Base-by-base conservation (phyloP, 1,140 invertebrate genomes). In the Zaprionus taronus region DNA sequence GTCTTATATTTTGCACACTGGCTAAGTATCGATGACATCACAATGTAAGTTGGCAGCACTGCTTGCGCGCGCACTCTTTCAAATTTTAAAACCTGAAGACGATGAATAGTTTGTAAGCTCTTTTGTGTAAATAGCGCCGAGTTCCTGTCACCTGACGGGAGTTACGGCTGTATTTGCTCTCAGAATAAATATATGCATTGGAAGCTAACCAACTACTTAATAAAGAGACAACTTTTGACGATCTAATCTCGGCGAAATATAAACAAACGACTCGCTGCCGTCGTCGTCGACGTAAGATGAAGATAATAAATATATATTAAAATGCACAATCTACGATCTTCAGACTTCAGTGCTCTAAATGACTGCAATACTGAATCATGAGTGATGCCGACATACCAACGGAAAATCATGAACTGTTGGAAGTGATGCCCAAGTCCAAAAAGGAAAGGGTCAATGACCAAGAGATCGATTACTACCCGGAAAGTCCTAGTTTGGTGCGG, bases 401-500 rank as follows among this genome's bases (percentile, higher is more conserved):
- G 5, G 75, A 75, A 56, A 61, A 69, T 14, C 63, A 64, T 9
- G 49, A 87, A 14, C 87, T 91, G 28, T 80, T 91, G 85, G 90
- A 86, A 5, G 86, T 91, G 7, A 84, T 89, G 36, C 83, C 91
- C 5, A 81, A 80, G 41, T 77, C 83, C 7, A 86, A 91, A 51
- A 90, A 91, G 57, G 90, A 92, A 65, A 81, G 60, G 36, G 69
- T 91, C 31, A 77, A 85, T 47, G 83, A 83, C 28, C 41, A 55
- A 14, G 61, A 53, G 5, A 47, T 36, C n/a, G 90, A 91, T 4
- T 91, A 86, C 51, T 91, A 91, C 70, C 90, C 89, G 7, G 90
- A 91, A 31, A 91, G 84, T 71, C 89, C 87, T 0, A 75, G 57
- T 3, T 83, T 64, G 7, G 56, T 68, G n/a, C 58, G 87, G 1